Percentiles rank a stretch among this genome's conserved stretches.
These are phyloP conservation scores for Gastrophysa polygoni DNA, from an alignment of 2,888 invertebrate species.

Conservation along the genomic window DNA sequence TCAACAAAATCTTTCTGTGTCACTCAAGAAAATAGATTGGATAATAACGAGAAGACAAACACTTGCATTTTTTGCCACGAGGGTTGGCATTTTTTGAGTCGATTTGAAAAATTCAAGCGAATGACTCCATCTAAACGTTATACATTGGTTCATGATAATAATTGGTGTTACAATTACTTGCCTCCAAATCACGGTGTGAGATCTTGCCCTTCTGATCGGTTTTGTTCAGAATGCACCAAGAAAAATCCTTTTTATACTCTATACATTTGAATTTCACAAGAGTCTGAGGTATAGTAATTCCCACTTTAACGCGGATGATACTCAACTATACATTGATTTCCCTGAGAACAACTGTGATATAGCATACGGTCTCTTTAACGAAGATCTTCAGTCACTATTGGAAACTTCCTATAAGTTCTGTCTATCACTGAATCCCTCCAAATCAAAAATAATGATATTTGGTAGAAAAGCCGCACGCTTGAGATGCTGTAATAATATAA, in stretches of 20 bases:
- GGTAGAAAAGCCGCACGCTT: no score
- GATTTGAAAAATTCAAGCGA: slow-evolving; percentile 5
- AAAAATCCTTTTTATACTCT: neutral
- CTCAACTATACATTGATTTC: no score
- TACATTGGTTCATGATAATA: neutral
- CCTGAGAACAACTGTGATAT: no score
- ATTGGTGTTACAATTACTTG: slow-evolving; percentile 10
- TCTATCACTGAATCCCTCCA: no score
- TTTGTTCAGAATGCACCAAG: neutral
- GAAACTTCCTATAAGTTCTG: no score
- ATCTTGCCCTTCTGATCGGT: neutral
- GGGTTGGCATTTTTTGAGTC: neutral
- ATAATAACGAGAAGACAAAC: neutral
- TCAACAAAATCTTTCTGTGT: neutral
- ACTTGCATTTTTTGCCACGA: slow-evolving; percentile 4
- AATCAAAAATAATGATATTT: no score
- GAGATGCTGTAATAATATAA: no score
- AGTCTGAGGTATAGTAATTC: no score
- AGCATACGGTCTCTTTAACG: no score
- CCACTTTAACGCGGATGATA: no score
- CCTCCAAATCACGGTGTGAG: neutral
- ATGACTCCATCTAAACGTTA: neutral
- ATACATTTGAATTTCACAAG: no score
- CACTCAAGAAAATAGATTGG: neutral
- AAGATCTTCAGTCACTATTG: no score